Percentiles rank a stretch among this genome's conserved stretches.
These are phyloP conservation scores for Eristalis intricaria DNA, from an alignment of 2,888 invertebrate species.

Conservation along the genomic window DNA sequence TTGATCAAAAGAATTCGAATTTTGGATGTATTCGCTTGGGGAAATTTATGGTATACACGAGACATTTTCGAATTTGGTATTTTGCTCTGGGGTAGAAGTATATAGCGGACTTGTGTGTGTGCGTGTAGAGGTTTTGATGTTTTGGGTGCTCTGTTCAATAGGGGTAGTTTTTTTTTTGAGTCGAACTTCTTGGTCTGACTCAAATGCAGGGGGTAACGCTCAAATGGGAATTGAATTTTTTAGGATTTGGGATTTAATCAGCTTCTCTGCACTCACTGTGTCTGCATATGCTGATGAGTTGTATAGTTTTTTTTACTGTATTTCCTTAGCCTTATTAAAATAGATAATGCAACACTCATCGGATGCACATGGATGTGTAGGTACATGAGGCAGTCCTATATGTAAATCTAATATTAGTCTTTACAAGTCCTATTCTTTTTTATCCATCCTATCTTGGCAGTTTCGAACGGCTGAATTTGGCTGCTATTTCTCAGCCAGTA, in stretches of 20 bases:
- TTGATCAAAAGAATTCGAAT: background rate
- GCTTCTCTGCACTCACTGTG: conserved; percentile 17
- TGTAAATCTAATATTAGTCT: conserved; percentile 51
- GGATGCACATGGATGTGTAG: background rate
- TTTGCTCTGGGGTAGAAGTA: conserved; percentile 25
- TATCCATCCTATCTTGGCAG: background rate
- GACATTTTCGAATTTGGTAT: background rate
- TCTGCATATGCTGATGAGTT: conserved; percentile 16
- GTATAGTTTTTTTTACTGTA: conserved; percentile 5
- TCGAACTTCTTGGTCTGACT: conserved; percentile 45
- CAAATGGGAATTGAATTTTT: conserved; percentile 30
- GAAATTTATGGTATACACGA: background rate
- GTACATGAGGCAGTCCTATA: conserved; percentile 24
- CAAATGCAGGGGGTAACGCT: conserved; percentile 63
- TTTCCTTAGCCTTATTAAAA: conserved; percentile 51
- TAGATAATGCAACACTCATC: conserved; percentile 26
- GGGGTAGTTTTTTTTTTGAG: conserved; percentile 67
- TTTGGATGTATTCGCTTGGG: background rate
- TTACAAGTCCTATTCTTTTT: conserved; percentile 26
- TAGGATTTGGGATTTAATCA: conserved; percentile 37
- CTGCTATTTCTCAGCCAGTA: background rate
- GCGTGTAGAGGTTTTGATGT: conserved; percentile 16
- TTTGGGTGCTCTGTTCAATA: conserved; percentile 44
- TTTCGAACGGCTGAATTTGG: background rate
- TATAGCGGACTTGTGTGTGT: conserved; percentile 28